These are phyloP conservation scores for Urocolius indicus DNA, from an alignment of 2,113 vertebrate species.

Conservation along the genomic window DNA sequence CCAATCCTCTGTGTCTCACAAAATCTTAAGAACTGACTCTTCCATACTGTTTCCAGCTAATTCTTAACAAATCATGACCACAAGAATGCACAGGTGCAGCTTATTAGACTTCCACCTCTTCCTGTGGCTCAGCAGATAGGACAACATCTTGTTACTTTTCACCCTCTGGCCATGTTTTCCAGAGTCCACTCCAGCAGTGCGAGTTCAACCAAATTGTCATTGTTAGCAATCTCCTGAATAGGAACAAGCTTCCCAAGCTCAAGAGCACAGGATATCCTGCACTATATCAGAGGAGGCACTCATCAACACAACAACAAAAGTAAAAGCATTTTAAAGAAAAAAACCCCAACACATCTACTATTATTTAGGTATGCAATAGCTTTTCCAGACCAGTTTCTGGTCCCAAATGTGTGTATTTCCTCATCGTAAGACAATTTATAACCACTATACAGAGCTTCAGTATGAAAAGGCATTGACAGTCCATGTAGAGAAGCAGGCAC, in stretches of 20 bases:
- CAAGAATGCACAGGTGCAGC: background rate
- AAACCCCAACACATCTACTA: background rate
- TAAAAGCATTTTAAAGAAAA: conserved; percentile 26
- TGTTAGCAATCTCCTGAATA: background rate
- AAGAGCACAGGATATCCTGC: conserved; percentile 65
- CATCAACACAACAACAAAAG: conserved; percentile 28
- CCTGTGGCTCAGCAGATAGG: background rate
- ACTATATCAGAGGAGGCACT: conserved; percentile 24
- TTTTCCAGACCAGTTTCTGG: conserved; percentile 16
- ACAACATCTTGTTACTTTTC: background rate
- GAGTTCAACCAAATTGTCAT: background rate
- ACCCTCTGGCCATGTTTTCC: background rate
- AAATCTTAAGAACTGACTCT: background rate
- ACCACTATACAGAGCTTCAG: background rate
- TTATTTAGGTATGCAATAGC: background rate
- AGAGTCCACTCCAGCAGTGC: background rate
- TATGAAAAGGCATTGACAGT: accelerated
- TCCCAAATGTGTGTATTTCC: background rate
- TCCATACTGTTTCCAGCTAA: background rate
- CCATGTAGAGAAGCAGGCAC: background rate
- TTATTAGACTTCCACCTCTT: background rate
- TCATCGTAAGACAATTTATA: background rate
- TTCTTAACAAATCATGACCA: background rate
- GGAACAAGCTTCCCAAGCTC: background rate
- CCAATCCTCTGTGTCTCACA: background rate